Conservation (phyloP, 2,113 vertebrate species). For the Hyaena hyaena region DNA sequence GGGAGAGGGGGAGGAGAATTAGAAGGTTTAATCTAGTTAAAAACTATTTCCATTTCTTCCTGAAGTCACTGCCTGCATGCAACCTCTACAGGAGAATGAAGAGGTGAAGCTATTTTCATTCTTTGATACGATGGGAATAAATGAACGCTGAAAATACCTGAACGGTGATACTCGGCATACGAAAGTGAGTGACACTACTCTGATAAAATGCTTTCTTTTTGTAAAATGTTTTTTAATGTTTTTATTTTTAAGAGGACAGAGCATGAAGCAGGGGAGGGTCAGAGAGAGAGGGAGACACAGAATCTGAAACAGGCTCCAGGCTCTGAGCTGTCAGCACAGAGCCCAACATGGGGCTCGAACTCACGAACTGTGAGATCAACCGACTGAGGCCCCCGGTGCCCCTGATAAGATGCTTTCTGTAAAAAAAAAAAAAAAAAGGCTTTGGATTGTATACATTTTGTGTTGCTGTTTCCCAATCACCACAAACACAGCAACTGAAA, state of each 20-base stretch:
- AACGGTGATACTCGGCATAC: neutral
- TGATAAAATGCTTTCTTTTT: neutral
- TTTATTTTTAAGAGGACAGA: too few relatives aligned
- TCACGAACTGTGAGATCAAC: too few relatives aligned
- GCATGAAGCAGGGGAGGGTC: too few relatives aligned
- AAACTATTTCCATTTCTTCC: slow-evolving; percentile 8
- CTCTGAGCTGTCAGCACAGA: too few relatives aligned
- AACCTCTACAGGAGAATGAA: neutral
- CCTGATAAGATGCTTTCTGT: neutral
- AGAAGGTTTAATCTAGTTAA: neutral
- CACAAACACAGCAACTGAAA: neutral
- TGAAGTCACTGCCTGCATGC: neutral
- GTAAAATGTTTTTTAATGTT: too few relatives aligned
- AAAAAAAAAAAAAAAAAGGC: neutral
- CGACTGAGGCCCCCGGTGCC: too few relatives aligned
- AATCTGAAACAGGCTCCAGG: too few relatives aligned
- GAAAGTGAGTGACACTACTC: neutral
- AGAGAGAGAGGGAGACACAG: too few relatives aligned
- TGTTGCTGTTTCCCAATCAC: neutral
- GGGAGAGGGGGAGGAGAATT: neutral
- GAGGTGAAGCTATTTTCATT: slow-evolving; percentile 21
- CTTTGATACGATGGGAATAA: neutral
- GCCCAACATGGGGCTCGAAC: too few relatives aligned
- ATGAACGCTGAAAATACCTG: neutral
- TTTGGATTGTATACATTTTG: neutral